Conservation (phyloP, 92 coral and sea anemone species). For the Scolanthus callimorphus region DNA sequence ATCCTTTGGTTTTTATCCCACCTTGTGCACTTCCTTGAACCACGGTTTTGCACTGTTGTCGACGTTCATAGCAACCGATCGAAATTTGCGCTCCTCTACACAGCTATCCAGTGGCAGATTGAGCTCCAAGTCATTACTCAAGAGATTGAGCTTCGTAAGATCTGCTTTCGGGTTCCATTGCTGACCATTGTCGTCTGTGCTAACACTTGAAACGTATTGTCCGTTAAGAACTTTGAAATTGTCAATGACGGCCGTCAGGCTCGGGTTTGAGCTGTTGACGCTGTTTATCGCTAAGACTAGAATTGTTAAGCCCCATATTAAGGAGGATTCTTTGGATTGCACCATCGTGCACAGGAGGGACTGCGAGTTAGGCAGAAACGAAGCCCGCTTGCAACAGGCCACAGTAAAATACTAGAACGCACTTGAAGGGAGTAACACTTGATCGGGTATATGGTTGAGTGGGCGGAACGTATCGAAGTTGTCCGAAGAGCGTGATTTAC, state of each 20-base stretch:
- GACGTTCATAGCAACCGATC: neutral
- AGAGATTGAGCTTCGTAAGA: slow-evolving; percentile 41
- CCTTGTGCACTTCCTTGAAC: slow-evolving; percentile 65
- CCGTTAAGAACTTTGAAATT: slow-evolving; percentile 35
- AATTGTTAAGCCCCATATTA: too few relatives aligned
- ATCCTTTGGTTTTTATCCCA: too few relatives aligned
- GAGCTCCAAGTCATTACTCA: slow-evolving; percentile 38
- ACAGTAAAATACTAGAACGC: too few relatives aligned
- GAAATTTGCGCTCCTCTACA: slow-evolving; percentile 24
- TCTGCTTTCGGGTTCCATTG: slow-evolving; percentile 27
- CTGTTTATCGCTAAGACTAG: too few relatives aligned
- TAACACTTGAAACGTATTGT: slow-evolving; percentile 15
- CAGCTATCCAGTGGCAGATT: slow-evolving; percentile 45
- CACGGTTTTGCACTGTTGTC: neutral
- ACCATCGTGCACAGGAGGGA: too few relatives aligned
- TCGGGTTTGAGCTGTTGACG: neutral
- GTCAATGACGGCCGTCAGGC: slow-evolving; percentile 30
- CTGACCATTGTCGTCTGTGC: slow-evolving; percentile 27
- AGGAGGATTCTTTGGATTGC: too few relatives aligned
- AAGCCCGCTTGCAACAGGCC: too few relatives aligned
- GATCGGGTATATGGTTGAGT: too few relatives aligned
- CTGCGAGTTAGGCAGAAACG: too few relatives aligned
- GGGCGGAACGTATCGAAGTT: too few relatives aligned
- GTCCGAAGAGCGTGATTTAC: too few relatives aligned
- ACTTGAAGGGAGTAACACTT: too few relatives aligned